These are phyloP conservation scores for Oenanthe melanoleuca DNA, from an alignment of 2,113 vertebrate species.

Conservation along the genomic window DNA sequence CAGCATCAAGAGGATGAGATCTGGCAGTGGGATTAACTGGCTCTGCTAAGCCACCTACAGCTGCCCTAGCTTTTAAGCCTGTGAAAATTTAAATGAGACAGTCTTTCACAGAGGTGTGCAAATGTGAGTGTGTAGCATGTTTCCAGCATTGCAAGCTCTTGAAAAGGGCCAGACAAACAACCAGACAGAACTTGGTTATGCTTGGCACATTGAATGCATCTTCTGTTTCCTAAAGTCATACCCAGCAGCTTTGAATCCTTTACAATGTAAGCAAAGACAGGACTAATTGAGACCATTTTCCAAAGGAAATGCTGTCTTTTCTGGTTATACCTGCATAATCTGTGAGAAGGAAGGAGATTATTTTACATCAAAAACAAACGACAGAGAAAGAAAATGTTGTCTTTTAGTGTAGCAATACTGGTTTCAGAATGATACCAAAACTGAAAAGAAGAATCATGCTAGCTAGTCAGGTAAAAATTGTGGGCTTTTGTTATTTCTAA, in stretches of 20 bases:
- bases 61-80: neutral
- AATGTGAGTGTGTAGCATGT: neutral
- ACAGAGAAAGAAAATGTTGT: neutral
- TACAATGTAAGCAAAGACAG: neutral
- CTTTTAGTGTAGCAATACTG: neutral
- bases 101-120: neutral
- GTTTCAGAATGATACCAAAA: neutral
- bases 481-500: neutral
- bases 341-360: neutral
- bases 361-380: neutral
- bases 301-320: neutral
- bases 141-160: neutral
- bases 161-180: neutral
- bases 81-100: neutral
- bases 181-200: neutral
- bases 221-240: neutral
- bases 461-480: slow-evolving; percentile 43
- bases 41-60: neutral
- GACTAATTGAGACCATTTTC: neutral
- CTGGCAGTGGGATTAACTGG: neutral
- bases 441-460: neutral
- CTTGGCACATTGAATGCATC: neutral
- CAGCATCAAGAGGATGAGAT: slow-evolving; percentile 18
- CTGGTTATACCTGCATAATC: neutral
- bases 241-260: neutral